phyloP scores from a whole-genome alignment of 2,113 vertebrate species.

The Geococcyx californianus region DNA sequence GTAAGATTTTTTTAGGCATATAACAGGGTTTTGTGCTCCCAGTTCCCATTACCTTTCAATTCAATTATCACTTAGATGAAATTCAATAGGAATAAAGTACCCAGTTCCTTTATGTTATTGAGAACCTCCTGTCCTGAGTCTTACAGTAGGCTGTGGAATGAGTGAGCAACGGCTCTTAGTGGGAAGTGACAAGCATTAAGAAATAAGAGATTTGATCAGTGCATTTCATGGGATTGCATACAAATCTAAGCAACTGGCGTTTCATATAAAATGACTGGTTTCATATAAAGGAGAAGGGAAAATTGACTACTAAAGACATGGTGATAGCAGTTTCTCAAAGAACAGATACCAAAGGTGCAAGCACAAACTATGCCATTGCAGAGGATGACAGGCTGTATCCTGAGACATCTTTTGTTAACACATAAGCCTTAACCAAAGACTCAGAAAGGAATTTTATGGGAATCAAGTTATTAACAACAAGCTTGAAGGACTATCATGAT shows the following conservation, averaged over 20 bases:
- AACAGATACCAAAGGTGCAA: neutral
- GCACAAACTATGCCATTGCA: slow-evolving; percentile 5
- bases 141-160: neutral
- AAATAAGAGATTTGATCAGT: slow-evolving; percentile 2
- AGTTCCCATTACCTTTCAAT: slow-evolving; percentile 17
- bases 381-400: neutral
- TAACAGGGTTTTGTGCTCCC: neutral
- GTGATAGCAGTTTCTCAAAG: slow-evolving; percentile 15
- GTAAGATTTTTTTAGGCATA: neutral
- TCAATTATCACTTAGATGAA: slow-evolving; percentile 45
- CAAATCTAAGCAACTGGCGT: neutral
- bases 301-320: slow-evolving; percentile 6
- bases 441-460: neutral
- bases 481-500: neutral
- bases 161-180: neutral
- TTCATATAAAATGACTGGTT: neutral
- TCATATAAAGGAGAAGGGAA: neutral
- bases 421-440: neutral
- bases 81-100: slow-evolving; percentile 30
- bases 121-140: neutral
- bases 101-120: slow-evolving; percentile 7
- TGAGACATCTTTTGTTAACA: slow-evolving; percentile 1
- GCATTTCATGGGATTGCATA: slow-evolving; percentile 21
- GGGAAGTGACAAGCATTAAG: slow-evolving; percentile 23
- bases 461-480: neutral